Base-by-base conservation (phyloP, 2,113 vertebrate genomes). In the Barbus barbus region DNA sequence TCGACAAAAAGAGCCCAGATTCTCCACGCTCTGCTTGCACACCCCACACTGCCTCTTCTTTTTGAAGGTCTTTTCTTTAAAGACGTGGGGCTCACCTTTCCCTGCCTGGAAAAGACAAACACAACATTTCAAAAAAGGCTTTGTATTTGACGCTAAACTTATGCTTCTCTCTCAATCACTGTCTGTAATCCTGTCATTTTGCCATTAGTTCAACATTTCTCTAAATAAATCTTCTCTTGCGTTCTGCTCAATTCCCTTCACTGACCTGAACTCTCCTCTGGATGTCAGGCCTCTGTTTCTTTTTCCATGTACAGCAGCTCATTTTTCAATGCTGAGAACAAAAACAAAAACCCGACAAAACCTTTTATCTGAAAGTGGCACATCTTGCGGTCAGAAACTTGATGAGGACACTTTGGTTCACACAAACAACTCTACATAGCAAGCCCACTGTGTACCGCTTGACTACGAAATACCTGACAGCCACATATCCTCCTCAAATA, bases 41-140 rank as follows among this genome's bases (percentile, higher is more conserved):
- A 96, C 97, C 0, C 92, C 93, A 83, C 97, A 98, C 46, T 96
- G 95, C 1, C 94, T 91, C 92, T 94, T 97, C 94, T 96, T 97
- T 92, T 95, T 96, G 86, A 98, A 97, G 9, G 91, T 93, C 93
- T 98, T 98, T 89, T 97, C 96, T 88, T 96, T 95, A 91, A 97
- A 97, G 90, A 92, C 89, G 67, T 98, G 97, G 41, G 95, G 95
- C 88, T 97, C 96, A 31, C 93, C 93, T 91, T 96, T 96, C 77
- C 92, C 92, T 20, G 94, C 91, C 96, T 97, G 89, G 41, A 87
- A 86, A 78, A 81, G 86, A 91, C 63, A 92, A 20, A 90, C 60
- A 89, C 41, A 87, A 65, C 38, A 51, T 51, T 51, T 18, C 0
- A 20, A 26, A 44, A 18, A 31, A 8, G 46, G 9, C 2, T 46